Evolutionary conservation across 2,797 vertebrate species (phyloP), one percentile per base, ranked within the genome.

Genomic region (Oceanodroma leucorhoa): DNA sequence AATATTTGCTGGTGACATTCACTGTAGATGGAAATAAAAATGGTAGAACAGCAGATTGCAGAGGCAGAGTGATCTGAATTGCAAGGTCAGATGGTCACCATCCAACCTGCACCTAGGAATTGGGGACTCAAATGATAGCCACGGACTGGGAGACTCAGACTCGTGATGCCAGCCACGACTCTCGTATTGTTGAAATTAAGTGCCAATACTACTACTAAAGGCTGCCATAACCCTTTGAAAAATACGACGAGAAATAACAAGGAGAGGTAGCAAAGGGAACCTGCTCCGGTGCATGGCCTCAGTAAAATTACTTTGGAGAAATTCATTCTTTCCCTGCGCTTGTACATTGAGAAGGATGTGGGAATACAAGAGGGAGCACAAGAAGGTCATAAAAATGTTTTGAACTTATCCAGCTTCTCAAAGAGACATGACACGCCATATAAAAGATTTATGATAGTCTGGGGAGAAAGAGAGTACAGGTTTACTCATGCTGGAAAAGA

Each of bases 401-500:
- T 67, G 38, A 78, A 65, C 19, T 69, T 69, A 50, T 3, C 10
- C 46, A 93, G 41, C 11, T 93, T 83, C 83, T 83, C 41, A 71
- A 57, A 90, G 24, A 94, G 48, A 83, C 21, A 45, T 26, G 61
- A 71, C 34, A 81, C 23, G 51, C 6, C 12, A 14, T 81, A 75
- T 43, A 83, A 83, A 93, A 78, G 32, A 90, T 90, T 72, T 79
- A 78, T 43, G 27, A 17, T 54, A 22, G 1, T 76, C 38, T 54
- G 16, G 41, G 61, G 45, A 93, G 66, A 89, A 90, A 58, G 17
- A 65, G 7, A 50, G 38, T 65, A 75, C 61, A 81, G 61, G 54
- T 88, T 88, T 94, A 53, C 61, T 83, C 45, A 54, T 69, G 69
- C 38, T 91, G 54, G 69, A 94, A 94, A 83, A 88, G 40, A 60